Evolutionary conservation across 2,113 vertebrate genomes (phyloP).

Genomic region (Noctilio leporinus): DNA sequence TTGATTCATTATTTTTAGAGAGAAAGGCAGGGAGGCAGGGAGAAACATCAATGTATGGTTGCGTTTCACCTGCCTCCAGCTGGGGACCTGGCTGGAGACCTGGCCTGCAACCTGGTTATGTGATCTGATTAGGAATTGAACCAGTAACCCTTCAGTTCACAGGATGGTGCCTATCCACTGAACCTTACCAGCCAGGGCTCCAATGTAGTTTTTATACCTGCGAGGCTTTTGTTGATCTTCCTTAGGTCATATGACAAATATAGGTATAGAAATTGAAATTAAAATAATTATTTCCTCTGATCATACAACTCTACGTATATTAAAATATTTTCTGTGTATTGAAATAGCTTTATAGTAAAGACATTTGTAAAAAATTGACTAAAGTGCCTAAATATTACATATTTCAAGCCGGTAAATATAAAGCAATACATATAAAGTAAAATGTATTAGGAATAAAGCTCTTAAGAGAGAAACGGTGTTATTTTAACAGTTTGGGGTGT

Average conservation of each 20-base stretch:
- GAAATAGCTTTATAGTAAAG: neutral
- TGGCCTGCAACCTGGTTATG: no score
- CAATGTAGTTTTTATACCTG: neutral
- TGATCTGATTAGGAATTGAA: no score
- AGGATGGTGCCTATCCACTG: no score
- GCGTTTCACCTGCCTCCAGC: no score
- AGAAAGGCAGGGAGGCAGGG: no score
- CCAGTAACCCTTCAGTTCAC: no score
- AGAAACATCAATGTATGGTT: no score
- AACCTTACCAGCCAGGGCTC: no score
- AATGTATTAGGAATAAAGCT: neutral
- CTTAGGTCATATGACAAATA: neutral
- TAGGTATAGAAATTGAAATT: neutral
- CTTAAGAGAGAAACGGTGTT: neutral
- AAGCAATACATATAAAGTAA: neutral
- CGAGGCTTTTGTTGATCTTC: neutral
- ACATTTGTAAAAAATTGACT: neutral
- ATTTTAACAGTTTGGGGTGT: neutral
- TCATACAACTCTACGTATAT: neutral
- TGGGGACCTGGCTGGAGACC: no score
- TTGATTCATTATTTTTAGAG: no score
- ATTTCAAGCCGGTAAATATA: neutral
- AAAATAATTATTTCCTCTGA: neutral
- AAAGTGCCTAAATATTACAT: neutral
- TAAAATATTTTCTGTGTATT: neutral